Base-by-base conservation (phyloP, 2,888 invertebrate species). In the Brachylomia viminalis region DNA sequence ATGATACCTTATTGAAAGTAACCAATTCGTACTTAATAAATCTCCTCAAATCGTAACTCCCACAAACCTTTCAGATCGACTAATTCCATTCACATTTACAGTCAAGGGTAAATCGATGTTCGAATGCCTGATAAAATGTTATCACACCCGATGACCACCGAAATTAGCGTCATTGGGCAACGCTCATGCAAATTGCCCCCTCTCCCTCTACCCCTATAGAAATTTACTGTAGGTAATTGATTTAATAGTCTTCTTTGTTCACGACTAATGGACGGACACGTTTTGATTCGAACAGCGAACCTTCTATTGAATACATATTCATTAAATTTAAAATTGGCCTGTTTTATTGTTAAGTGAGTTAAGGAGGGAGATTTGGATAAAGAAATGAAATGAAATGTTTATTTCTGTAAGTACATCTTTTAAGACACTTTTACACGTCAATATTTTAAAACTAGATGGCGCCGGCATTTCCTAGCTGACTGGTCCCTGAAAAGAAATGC, bases 171-270 rank as follows among this genome's bases (percentile, higher is more conserved):
- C 92, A 94, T 95, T 94, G 93, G 92, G 86, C 89, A 77, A 85
- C 90, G 90, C 85, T 91, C 90, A 90, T 92, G 91, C 90, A 93
- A 94, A 95, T 94, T 90, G 92, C 87, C 88, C 79, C 87, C 54
- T 13, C 33, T 27, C 49, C 64, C 64, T 80, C 87, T 20, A 7
- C 88, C 56, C 58, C 89, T 87, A 88, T 90, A 86, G 89, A 91
- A 90, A 93, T 93, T 92, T 91, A 93, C 92, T 90, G 91, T 87
- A 92, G 90, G 92, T 93, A 94, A 95, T 95, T 94, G 95, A 95
- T 95, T 94, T 94, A 94, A 95, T 95, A 89, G 90, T 84, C 88
- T 92, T 93, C 94, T 94, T 95, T 95, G 93, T 94, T 90, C 77
- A 72, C 70, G 77, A 75, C 77, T 88, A 86, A 86, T 86, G 82